These are phyloP conservation scores for Oriolus oriolus DNA, from an alignment of 2,113 vertebrate species.

Conservation along the genomic window DNA sequence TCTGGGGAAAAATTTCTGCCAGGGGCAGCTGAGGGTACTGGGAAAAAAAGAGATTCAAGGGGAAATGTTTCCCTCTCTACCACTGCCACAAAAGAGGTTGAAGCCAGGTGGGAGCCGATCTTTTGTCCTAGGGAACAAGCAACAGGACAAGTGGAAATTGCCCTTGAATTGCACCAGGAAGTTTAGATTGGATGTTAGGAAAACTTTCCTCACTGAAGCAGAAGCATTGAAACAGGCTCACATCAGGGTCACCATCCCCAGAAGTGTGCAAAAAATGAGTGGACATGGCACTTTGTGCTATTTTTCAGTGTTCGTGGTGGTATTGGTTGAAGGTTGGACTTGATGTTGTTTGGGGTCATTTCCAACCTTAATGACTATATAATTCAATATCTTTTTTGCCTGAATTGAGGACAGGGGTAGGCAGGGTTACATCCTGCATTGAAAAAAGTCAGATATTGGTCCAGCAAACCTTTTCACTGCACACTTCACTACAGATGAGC, in stretches of 20 bases:
- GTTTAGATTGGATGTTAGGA: no score
- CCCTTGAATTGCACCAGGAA: neutral
- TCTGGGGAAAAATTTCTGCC: rapidly evolving
- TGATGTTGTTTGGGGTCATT: neutral
- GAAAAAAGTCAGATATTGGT: neutral
- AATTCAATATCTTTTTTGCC: neutral
- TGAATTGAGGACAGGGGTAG: neutral
- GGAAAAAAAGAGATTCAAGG: neutral
- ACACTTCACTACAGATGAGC: neutral
- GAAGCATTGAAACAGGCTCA: neutral
- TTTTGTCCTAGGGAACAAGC: neutral
- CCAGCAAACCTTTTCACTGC: neutral
- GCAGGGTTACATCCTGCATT: neutral
- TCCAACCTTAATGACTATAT: neutral
- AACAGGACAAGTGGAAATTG: neutral
- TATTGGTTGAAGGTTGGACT: neutral
- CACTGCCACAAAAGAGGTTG: neutral
- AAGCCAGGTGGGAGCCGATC: no score
- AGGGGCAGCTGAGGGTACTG: neutral
- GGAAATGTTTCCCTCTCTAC: neutral
- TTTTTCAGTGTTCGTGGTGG: neutral
- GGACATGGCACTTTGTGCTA: no score
- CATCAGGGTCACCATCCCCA: neutral
- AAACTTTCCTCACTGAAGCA: neutral
- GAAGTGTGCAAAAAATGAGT: neutral